Evolutionary conservation across 1,140 invertebrate species (phyloP).

Genomic region (Asbolus verrucosus): DNA sequence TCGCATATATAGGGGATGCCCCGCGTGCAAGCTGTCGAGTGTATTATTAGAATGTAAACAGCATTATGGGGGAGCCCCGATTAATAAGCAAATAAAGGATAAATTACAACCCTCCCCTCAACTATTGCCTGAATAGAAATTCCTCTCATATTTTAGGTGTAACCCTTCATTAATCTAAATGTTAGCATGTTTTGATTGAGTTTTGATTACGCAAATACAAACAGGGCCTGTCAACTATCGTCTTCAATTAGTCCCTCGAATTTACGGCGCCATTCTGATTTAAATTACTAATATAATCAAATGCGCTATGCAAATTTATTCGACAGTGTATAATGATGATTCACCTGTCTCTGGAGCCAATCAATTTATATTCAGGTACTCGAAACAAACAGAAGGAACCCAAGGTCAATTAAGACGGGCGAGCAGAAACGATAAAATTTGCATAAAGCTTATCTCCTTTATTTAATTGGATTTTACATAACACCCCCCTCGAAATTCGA

Average conservation of each 20-base stretch:
- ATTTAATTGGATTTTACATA: conserved; percentile 22
- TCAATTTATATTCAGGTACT: conserved; percentile 25
- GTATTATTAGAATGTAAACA: conserved; percentile 35
- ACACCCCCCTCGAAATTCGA: conserved; percentile 1
- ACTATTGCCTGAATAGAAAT: conserved; percentile 26
- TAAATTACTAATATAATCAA: conserved; percentile 37
- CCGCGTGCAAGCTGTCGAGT: conserved; percentile 3
- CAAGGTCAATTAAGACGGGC: conserved; percentile 33
- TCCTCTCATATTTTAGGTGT: conserved; percentile 36
- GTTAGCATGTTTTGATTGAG: conserved; percentile 37
- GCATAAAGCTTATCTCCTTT: conserved; percentile 20
- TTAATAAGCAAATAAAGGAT: conserved; percentile 38
- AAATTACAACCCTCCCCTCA: conserved; percentile 17
- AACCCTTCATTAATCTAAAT: conserved; percentile 35
- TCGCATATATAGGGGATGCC: conserved; percentile 1
- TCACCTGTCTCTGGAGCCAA: conserved; percentile 20
- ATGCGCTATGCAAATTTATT: conserved; percentile 33
- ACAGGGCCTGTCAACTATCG: conserved; percentile 3
- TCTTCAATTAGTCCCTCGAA: conserved; percentile 19
- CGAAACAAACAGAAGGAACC: conserved; percentile 10
- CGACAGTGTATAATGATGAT: conserved; percentile 11
- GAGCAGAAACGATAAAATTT: conserved; percentile 19
- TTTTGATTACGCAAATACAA: conserved; percentile 35
- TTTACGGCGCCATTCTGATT: conserved; percentile 16
- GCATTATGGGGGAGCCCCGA: conserved; percentile 22